phyloP scores from a whole-genome alignment of 2,888 invertebrate genomes.

The Sesia bembeciformis region DNA sequence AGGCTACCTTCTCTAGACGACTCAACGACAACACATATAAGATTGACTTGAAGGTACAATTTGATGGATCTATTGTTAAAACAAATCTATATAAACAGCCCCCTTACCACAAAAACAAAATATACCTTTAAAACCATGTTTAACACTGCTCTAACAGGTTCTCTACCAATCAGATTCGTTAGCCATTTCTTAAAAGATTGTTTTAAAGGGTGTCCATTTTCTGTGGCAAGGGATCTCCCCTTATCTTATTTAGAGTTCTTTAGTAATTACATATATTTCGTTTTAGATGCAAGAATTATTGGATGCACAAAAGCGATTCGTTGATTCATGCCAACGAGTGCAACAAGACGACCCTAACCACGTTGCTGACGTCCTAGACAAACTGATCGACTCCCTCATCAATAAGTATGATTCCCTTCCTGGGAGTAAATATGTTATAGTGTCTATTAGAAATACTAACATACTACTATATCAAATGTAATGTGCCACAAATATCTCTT shows the following conservation, averaged over 20 bases:
- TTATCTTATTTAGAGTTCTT: neutral
- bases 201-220: conserved; percentile 2
- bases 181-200: neutral
- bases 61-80: no score
- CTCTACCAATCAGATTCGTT: no score
- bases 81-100: no score
- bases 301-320: conserved; percentile 76
- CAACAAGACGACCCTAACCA: conserved; percentile 78
- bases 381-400: conserved; percentile 76
- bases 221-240: conserved; percentile 7
- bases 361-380: conserved; percentile 76
- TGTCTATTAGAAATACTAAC: neutral
- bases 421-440: no score
- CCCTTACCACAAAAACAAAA: no score
- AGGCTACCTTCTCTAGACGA: conserved; percentile 42
- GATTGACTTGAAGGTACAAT: conserved; percentile 49
- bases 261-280: conserved; percentile 9
- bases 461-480: neutral
- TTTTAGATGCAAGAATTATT: conserved; percentile 73
- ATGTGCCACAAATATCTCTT: neutral
- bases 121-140: no score
- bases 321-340: conserved; percentile 78
- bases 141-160: no score
- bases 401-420: conserved; percentile 65
- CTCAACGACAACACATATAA: conserved; percentile 53